Conservation (phyloP, 2,113 vertebrate genomes). For the Sakesphorus luctuosus region DNA sequence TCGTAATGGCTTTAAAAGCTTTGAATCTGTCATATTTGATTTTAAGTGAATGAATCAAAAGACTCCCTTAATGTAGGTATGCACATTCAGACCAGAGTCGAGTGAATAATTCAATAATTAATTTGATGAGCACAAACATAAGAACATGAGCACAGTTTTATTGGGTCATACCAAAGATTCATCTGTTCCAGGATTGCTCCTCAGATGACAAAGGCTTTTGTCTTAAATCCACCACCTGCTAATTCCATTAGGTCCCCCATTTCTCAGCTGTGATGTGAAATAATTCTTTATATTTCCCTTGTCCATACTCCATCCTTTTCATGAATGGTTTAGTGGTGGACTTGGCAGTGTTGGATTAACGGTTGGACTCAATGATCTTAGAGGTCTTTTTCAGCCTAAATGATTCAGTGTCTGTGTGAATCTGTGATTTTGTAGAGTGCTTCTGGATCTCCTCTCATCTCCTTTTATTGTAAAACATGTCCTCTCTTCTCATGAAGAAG, state of each 20-base stretch:
- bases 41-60: slow-evolving; percentile 43
- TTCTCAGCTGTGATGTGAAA: slow-evolving; percentile 3
- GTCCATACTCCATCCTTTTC: not conserved
- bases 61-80: slow-evolving; percentile 15
- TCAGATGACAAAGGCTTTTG: slow-evolving; percentile 8
- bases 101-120: slow-evolving; percentile 48
- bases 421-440: not conserved
- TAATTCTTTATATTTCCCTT: not conserved
- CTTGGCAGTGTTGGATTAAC: not conserved
- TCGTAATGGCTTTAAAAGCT: slow-evolving; percentile 51
- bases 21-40: slow-evolving; percentile 60
- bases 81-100: slow-evolving; percentile 28
- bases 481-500: not conserved
- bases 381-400: not conserved
- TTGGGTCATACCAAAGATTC: slow-evolving; percentile 27
- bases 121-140: slow-evolving; percentile 32
- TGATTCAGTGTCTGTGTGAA: not conserved
- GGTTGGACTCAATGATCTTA: fast-evolving
- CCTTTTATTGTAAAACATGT: not conserved
- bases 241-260: not conserved
- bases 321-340: not conserved
- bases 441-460: not conserved
- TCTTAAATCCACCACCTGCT: slow-evolving; percentile 8
- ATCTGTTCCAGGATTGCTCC: not conserved
- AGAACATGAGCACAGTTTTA: not conserved